Evolutionary conservation across 2,113 vertebrate genomes (phyloP), one percentile per base, ranked within the genome.

Genomic region (Sylvia atricapilla): DNA sequence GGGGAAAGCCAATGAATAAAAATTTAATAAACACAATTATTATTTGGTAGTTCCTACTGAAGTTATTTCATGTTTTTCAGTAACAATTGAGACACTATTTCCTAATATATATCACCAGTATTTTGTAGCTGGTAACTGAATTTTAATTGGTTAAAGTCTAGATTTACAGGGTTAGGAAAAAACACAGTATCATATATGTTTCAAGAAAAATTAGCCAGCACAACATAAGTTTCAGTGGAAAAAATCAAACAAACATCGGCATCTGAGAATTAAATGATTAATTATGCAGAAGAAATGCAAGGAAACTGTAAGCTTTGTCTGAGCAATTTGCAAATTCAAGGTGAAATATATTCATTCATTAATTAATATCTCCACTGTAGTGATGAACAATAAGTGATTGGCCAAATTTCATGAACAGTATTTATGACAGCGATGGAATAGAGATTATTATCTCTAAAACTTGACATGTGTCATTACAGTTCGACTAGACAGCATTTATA

Each of bases 211-310:
- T 47, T 74, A 89, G 10, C 9, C 31, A 70, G 2, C 21, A 63
- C 16, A 41, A 13, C 1, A 1, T 47, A 28, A 68, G 56, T 84
- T 87, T 74, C 55, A 74, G 22, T 8, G 16, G 16, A 31, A 60
- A 76, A 79, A 59, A 70, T 15, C 39, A 10, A 21, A 7, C 20
- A 1, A 41, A 7, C 43, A 49, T 7, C 33, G 37, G 14, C 35
- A 80, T 31, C 13, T 50, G 35, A 91, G 41, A 84, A 79, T 9
- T 46, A 60, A 92, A 47, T 41, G 9, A 95, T 93, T 87, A 85
- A 87, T 91, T 95, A 89, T 93, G 50, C 31, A 86, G 76, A 91
- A 87, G 59, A 80, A 96, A 89, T 75, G 30, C 39, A 82, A 87
- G 16, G 74, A 73, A 92, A 75, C 31, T 13, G 5, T 60, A 82